Evolutionary conservation across 2,888 invertebrate genomes (phyloP).

Genomic region (Aproaerema taeniolella): DNA sequence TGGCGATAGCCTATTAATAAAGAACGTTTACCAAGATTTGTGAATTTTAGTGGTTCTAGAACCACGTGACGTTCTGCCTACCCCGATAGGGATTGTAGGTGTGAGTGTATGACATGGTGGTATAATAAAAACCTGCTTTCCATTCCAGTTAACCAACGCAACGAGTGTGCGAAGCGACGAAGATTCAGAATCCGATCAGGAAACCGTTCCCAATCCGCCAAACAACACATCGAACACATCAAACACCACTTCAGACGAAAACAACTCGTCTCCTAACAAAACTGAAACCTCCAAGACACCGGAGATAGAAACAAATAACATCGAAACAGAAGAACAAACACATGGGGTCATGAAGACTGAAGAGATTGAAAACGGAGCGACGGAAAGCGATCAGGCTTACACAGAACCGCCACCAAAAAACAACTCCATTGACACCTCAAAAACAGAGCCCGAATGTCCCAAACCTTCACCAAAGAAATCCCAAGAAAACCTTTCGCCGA

Average conservation of each 20-base stretch:
- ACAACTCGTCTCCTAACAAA: constrained; percentile 1
- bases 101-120: too few species aligned
- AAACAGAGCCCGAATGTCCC: not conserved
- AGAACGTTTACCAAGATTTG: too few species aligned
- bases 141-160: constrained; percentile 49
- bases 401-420: constrained; percentile 9
- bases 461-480: constrained; percentile 3
- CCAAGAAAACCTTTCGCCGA: constrained; percentile 19
- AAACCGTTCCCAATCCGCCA: constrained; percentile 22
- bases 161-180: constrained; percentile 48
- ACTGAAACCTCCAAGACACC: constrained; percentile 20
- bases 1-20: too few species aligned
- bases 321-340: not conserved
- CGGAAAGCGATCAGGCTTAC: not conserved
- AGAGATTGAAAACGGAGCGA: not conserved
- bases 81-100: too few species aligned
- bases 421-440: not conserved
- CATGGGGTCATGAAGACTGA: not conserved
- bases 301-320: constrained; percentile 27
- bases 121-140: too few species aligned
- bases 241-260: not conserved
- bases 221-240: constrained; percentile 12
- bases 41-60: too few species aligned
- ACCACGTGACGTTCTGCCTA: too few species aligned
- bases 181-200: constrained; percentile 46